Conservation (phyloP, 2,888 invertebrate species). For the Eugnorisma glareosa region DNA sequence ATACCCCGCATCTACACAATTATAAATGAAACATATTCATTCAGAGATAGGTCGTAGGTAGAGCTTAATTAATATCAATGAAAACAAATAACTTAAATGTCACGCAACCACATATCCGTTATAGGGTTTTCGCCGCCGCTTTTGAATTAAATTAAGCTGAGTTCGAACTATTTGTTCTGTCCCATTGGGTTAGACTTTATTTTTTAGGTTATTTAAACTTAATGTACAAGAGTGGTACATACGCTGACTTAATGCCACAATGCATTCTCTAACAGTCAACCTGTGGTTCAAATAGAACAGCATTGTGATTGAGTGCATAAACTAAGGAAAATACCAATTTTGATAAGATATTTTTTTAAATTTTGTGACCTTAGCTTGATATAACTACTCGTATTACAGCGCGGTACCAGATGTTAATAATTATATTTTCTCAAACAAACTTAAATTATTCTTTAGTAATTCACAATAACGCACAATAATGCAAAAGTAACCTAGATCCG, state of each 20-base stretch:
- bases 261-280: neutral
- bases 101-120: slow-evolving; percentile 22
- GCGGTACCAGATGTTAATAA: too few relatives aligned
- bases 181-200: neutral
- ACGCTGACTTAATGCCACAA: neutral
- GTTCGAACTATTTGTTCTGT: neutral
- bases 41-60: slow-evolving; percentile 5
- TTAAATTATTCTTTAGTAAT: neutral
- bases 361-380: too few relatives aligned
- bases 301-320: neutral
- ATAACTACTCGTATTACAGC: too few relatives aligned
- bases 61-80: slow-evolving; percentile 31
- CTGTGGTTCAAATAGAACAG: neutral
- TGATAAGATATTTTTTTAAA: too few relatives aligned
- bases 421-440: too few relatives aligned
- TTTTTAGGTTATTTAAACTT: neutral
- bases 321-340: neutral
- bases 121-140: slow-evolving; percentile 22
- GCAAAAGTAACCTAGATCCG: neutral
- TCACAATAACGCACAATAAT: too few relatives aligned
- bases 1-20: neutral
- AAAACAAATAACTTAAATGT: slow-evolving; percentile 42
- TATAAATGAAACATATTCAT: slow-evolving; percentile 2
- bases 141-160: neutral
- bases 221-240: neutral